A percentile compares a stretch with the other conserved stretches of the same genome.
phyloP scores from a whole-genome alignment of 2,797 vertebrate genomes.

The Rhinogobio ventralis region DNA sequence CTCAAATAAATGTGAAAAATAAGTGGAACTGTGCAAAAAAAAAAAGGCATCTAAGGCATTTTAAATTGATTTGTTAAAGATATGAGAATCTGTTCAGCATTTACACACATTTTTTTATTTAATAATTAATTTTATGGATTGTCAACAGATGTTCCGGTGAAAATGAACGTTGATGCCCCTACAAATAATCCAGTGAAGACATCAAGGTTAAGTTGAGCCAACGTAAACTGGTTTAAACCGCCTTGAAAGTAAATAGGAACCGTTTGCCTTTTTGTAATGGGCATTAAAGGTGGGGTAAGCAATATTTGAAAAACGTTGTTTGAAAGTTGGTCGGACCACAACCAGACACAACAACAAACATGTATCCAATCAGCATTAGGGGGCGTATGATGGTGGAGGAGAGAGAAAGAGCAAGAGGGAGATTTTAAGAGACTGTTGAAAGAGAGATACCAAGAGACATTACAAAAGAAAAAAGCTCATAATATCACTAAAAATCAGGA shows the following conservation, averaged over 20 bases:
- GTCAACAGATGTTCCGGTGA: slow-evolving; percentile 11
- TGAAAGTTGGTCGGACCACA: no score
- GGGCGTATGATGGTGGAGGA: no score
- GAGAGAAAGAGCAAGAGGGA: no score
- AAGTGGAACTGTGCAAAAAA: not conserved
- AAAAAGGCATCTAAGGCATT: not conserved
- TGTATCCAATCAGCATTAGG: no score
- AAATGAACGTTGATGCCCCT: not conserved
- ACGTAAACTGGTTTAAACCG: slow-evolving; percentile 15
- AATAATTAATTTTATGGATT: not conserved
- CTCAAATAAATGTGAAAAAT: slow-evolving; percentile 4
- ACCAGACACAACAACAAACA: no score
- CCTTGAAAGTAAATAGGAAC: slow-evolving; percentile 15
- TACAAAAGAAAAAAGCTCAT: no score
- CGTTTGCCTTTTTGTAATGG: not conserved
- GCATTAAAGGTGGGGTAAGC: no score
- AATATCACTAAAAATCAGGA: no score
- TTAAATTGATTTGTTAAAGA: not conserved
- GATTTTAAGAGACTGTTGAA: no score
- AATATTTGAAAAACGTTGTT: no score
- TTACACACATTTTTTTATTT: not conserved
- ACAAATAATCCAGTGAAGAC: not conserved
- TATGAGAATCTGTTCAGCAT: not conserved
- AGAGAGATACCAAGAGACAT: no score
- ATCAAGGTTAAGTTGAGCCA: not conserved